Conservation (phyloP, 2,888 invertebrate genomes). For the Phengaris alcon region DNA sequence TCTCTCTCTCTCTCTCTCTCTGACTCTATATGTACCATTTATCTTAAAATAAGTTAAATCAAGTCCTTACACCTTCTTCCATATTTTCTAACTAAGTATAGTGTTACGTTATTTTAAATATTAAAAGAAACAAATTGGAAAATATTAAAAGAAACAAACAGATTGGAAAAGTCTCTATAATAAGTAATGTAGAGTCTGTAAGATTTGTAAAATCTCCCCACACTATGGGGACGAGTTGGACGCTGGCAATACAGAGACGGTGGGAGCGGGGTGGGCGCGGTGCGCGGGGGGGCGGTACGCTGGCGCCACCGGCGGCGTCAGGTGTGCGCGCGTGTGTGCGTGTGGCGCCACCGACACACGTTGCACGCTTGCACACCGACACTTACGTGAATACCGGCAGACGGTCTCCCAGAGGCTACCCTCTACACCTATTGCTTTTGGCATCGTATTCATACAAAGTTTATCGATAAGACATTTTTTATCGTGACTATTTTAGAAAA, state of each 20-base stretch:
- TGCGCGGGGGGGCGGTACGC: constrained; percentile 47
- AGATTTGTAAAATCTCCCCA: constrained; percentile 38
- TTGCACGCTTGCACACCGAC: constrained; percentile 36
- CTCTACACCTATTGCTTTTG: constrained; percentile 1
- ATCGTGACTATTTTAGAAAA: constrained; percentile 19
- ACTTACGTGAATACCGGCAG: constrained; percentile 32
- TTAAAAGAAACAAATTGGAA: too few relatives aligned
- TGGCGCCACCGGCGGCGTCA: constrained; percentile 77
- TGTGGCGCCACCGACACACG: constrained; percentile 67
- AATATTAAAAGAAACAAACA: too few relatives aligned
- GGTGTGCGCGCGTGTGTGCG: constrained; percentile 74
- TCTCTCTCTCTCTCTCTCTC: too few relatives aligned
- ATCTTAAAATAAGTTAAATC: too few relatives aligned
- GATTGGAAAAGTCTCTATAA: neutral
- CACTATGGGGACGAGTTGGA: constrained; percentile 37
- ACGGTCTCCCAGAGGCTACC: constrained; percentile 42
- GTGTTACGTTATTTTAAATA: too few relatives aligned
- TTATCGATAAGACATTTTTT: constrained; percentile 19
- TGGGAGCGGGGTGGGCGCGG: constrained; percentile 43
- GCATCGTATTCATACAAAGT: constrained; percentile 11
- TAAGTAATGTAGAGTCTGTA: constrained; percentile 4
- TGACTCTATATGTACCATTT: too few relatives aligned
- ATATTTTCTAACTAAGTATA: too few relatives aligned
- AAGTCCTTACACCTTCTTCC: too few relatives aligned
- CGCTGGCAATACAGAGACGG: constrained; percentile 46